Percentiles rank a stretch among this genome's conserved stretches.
Evolutionary conservation across 2,797 vertebrate species (phyloP).

Genomic region (Pipistrellus nathusii): DNA sequence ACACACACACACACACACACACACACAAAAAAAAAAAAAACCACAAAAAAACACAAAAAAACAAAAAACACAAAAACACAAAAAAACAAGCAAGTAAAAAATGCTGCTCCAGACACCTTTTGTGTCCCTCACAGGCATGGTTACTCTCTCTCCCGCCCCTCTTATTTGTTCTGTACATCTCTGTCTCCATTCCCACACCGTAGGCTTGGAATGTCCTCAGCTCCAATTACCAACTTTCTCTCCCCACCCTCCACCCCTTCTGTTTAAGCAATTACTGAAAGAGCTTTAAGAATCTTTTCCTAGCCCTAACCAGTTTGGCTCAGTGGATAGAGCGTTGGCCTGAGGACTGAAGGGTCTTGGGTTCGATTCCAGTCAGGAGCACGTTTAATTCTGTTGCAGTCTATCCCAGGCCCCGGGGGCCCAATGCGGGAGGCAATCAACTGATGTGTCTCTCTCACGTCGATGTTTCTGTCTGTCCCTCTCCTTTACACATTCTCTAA

Average conservation of each 20-base stretch:
- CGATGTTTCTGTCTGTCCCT: not conserved
- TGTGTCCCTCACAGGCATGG: not conserved
- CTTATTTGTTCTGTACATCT: not conserved
- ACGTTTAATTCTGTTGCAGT: not conserved
- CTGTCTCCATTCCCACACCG: not conserved
- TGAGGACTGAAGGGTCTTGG: not conserved
- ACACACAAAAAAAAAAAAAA: too few species aligned
- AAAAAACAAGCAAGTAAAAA: not conserved
- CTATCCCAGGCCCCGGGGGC: too few species aligned
- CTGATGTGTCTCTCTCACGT: too few species aligned
- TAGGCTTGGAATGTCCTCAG: not conserved
- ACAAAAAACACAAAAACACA: too few species aligned
- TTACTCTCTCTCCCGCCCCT: rapidly evolving
- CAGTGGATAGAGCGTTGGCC: not conserved
- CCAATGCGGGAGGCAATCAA: too few species aligned
- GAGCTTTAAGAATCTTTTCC: not conserved
- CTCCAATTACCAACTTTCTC: not conserved
- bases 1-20: too few species aligned
- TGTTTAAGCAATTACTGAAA: not conserved
- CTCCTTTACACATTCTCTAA: not conserved
- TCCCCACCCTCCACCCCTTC: not conserved
- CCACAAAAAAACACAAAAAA: not conserved
- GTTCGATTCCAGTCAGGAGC: not conserved
- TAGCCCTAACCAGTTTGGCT: not conserved
- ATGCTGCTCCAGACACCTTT: rapidly evolving